These are phyloP conservation scores for Archilochus colubris DNA, from an alignment of 2,113 vertebrate species.

Conservation along the genomic window DNA sequence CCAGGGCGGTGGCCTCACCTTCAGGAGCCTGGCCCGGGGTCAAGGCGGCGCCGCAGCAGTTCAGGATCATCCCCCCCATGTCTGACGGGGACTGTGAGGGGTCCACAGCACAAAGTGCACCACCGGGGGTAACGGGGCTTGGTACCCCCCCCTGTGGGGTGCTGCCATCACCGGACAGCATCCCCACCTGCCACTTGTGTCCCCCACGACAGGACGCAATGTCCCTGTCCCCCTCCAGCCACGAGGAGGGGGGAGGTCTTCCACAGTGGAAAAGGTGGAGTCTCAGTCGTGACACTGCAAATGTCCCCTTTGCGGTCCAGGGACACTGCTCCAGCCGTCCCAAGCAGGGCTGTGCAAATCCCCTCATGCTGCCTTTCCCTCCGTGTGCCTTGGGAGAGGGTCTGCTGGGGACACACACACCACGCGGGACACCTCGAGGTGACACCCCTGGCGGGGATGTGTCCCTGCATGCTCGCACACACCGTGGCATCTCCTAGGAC, in stretches of 20 bases:
- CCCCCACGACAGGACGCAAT: rapidly evolving
- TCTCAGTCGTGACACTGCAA: rapidly evolving
- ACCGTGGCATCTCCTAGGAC: rapidly evolving
- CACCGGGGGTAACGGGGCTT: rapidly evolving
- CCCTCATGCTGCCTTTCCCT: rapidly evolving
- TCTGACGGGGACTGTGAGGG: not conserved
- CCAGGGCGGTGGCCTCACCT: slow-evolving; percentile 43
- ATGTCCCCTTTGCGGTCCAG: not conserved
- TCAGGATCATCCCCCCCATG: not conserved
- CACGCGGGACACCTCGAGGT: rapidly evolving
- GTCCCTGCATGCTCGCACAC: rapidly evolving
- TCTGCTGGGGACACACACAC: rapidly evolving
- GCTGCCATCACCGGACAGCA: not conserved
- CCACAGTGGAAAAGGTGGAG: not conserved
- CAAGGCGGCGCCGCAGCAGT: not conserved
- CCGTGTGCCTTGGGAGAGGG: not conserved
- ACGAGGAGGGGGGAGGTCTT: rapidly evolving
- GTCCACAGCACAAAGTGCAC: not conserved
- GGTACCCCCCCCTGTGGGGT: rapidly evolving
- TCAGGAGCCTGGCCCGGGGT: slow-evolving; percentile 27
- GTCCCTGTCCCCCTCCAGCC: not conserved
- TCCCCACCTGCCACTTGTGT: rapidly evolving
- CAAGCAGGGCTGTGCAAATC: not conserved
- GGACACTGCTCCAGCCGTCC: not conserved
- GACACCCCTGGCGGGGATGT: not conserved